phyloP scores from a whole-genome alignment of 64 coral and sea anemone species.

The Porites lutea region DNA sequence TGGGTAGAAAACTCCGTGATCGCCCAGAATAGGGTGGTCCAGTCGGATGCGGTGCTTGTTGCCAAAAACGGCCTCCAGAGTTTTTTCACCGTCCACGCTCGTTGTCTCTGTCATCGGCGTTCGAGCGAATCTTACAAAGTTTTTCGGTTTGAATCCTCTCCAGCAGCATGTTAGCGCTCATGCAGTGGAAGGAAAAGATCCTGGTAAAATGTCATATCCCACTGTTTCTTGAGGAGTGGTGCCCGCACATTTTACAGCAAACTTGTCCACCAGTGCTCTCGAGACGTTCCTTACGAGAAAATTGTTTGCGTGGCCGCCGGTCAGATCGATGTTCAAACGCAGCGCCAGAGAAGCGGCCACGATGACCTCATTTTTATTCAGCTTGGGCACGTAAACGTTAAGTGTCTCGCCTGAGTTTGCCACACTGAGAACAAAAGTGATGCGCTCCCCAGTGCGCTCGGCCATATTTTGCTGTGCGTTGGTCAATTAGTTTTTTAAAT shows the following conservation, averaged over 20 bases:
- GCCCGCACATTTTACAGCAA: not conserved
- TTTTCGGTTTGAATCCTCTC: not conserved
- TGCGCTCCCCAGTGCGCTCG: too few relatives aligned
- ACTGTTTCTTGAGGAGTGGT: not conserved
- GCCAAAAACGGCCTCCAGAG: not conserved
- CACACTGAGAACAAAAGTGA: too few relatives aligned
- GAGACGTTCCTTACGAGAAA: not conserved
- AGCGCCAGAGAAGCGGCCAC: too few relatives aligned
- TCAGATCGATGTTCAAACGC: not conserved
- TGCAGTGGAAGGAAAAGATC: constrained; percentile 15
- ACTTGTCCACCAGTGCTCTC: not conserved
- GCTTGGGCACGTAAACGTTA: too few relatives aligned
- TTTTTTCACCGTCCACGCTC: not conserved
- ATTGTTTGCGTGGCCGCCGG: not conserved
- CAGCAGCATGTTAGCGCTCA: not conserved
- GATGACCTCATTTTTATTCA: too few relatives aligned
- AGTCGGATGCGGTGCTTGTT: not conserved
- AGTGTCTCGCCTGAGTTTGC: too few relatives aligned
- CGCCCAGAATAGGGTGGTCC: not conserved
- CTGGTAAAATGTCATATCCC: not conserved
- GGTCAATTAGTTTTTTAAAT: too few relatives aligned
- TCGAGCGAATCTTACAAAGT: constrained; percentile 4
- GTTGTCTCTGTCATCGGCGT: not conserved
- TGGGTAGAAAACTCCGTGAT: not conserved
- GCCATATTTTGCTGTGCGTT: too few relatives aligned